Conservation (phyloP, 2,797 vertebrate species). For the Aeoliscus strigatus region DNA sequence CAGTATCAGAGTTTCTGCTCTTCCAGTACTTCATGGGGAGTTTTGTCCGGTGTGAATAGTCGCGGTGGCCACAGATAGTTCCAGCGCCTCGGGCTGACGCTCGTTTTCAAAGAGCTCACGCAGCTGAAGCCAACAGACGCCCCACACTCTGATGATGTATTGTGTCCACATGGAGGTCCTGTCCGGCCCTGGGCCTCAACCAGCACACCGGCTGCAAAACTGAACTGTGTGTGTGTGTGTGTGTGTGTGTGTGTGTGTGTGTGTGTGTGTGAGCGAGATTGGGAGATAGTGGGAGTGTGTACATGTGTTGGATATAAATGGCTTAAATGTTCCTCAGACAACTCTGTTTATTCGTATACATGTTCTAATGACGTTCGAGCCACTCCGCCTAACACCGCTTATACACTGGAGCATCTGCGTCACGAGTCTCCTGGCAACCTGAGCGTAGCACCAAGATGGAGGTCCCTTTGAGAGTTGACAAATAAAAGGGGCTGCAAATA, state of each 20-base stretch:
- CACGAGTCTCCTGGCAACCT: slow-evolving; percentile 57
- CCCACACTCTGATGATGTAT: slow-evolving; percentile 25
- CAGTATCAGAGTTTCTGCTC: too few species aligned
- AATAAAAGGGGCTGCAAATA: slow-evolving; percentile 32
- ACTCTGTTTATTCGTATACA: too few species aligned
- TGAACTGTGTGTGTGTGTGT: slow-evolving; percentile 8
- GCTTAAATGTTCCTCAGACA: too few species aligned
- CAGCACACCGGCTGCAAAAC: slow-evolving; percentile 27
- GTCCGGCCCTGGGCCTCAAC: slow-evolving; percentile 22
- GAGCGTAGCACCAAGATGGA: slow-evolving; percentile 28
- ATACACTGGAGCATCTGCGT: slow-evolving; percentile 33
- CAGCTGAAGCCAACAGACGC: slow-evolving; percentile 11
- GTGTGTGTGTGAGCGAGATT: too few species aligned
- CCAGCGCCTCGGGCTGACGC: too few species aligned
- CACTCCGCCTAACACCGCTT: too few species aligned
- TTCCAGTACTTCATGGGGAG: too few species aligned
- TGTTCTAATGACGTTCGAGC: too few species aligned
- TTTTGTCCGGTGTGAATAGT: slow-evolving; percentile 22
- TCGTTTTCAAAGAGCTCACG: too few species aligned
- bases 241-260: slow-evolving; percentile 36
- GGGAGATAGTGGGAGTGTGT: slow-evolving; percentile 9
- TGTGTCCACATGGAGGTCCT: slow-evolving; percentile 35
- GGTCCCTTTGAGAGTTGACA: slow-evolving; percentile 36
- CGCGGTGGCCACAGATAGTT: slow-evolving; percentile 19
- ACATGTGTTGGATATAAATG: slow-evolving; percentile 56